Evolutionary conservation across 2,797 vertebrate species (phyloP), one percentile per base, ranked within the genome.

Genomic region (Gymnopithys bicolor): DNA sequence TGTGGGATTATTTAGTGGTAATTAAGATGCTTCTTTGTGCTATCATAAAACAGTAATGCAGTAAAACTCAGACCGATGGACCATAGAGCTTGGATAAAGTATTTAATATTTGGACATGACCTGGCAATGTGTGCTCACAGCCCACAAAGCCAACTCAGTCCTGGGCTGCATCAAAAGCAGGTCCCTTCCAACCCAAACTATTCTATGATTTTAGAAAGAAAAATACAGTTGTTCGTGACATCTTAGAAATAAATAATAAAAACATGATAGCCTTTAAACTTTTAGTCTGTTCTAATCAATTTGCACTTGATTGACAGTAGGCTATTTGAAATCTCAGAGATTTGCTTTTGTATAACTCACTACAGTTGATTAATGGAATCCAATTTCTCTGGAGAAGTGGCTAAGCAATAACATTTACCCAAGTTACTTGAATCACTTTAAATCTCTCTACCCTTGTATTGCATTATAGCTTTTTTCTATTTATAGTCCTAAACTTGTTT

Each of bases 101-200:
- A 0, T 13, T 68, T 63, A 58, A 21, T 75, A 52, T 25, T 63
- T 19, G 10, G 17, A 39, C 4, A 8, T 22, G 56, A 83, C 16
- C 32, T 8, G 7, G 32, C 10, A 6, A 5, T 41, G 62, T 53
- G 25, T 1, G 0, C 37, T 78, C 0, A 0, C 27, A 77, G 21
- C 41, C n/a, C 32, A 43, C 69, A 43, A 28, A 5, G 14, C 41
- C 51, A 43, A 0, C 8, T 7, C 0, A 37, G 9, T 59, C 13
- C 37, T 55, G 59, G n/a, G n/a, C 63, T 51, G 23, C 21, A 24
- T 59, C 16, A 25, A 39, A n/a, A 68, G 46, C 13, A 33, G 11
- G 14, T 67, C 10, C 9, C 13, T 87, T 90, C 24, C 23, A 52
- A 58, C 25, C 19, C 28, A 41, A 85, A 45, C 28, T 43, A 3